phyloP scores from a whole-genome alignment of 2,888 invertebrate genomes.

The Phaedon cochleariae region DNA sequence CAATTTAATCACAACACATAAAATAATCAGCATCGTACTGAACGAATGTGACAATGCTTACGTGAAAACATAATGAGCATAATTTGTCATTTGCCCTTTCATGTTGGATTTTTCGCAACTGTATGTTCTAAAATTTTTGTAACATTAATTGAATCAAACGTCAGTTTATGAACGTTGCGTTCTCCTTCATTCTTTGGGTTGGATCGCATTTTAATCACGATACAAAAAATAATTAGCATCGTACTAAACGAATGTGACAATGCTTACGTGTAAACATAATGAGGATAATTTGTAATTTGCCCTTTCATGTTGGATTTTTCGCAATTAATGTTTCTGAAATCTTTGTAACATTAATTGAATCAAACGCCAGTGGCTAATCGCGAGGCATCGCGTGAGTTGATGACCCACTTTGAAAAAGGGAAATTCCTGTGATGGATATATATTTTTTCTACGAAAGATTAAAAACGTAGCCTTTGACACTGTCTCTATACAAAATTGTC shows the following conservation, averaged over 20 bases:
- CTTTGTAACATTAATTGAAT: neutral
- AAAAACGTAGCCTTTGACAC: too few species aligned
- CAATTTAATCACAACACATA: conserved; percentile 30
- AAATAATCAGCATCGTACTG: conserved; percentile 26
- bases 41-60: conserved; percentile 19
- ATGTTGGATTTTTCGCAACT: neutral
- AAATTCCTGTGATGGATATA: neutral
- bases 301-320: neutral
- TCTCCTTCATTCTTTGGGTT: conserved; percentile 26
- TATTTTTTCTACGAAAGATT: neutral
- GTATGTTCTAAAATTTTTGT: neutral
- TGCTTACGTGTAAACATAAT: neutral
- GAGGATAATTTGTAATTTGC: neutral
- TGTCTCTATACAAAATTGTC: too few species aligned
- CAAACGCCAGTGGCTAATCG: neutral
- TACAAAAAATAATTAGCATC: conserved; percentile 26
- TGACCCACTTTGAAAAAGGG: neutral
- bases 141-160: neutral
- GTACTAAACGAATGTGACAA: conserved; percentile 19
- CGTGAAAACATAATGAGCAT: neutral
- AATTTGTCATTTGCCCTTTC: neutral
- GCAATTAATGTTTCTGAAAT: neutral
- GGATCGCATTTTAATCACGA: conserved; percentile 31
- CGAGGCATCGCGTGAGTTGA: neutral
- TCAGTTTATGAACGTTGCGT: conserved; percentile 17